Evolutionary conservation across 2,888 invertebrate species (phyloP), one percentile per base, ranked within the genome.

Genomic region (Megamerina dolium): DNA sequence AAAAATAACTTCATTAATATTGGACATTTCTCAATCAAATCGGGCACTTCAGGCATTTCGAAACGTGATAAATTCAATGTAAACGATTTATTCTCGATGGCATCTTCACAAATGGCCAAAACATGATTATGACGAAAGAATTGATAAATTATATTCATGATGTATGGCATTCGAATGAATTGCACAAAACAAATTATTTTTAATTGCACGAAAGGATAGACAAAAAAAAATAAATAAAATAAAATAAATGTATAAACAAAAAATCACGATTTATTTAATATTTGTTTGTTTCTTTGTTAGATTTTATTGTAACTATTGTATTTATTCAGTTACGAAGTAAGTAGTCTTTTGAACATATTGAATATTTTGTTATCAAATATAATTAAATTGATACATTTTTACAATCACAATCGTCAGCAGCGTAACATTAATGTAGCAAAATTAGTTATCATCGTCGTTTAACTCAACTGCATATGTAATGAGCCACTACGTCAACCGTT

Each of bases 61-160:
- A 75, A 81, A 49, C 79, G 77, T 52, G 81, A 81, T 45, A 83
- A 68, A 68, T 77, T 77, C 51, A 83, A 69, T 47, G 76, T 74
- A 43, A 76, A 75, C 31, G 78, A 75, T 64, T 77, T 79, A 58
- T 77, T 77, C 23, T 69, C 70, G 44, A 77, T 73, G 9, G 78
- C 81, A 59, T 78, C 77, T 71, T 83, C 83, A 56, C 83, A 80
- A 54, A 80, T 74, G 27, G 81, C 81, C 57, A 81, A 64, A 60
- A 81, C 78, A 59, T 82, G 79, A 63, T 82, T 80, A 68, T 78
- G 77, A 68, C 80, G 81, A 59, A 83, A 77, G 68, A 80, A 83
- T 70, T 81, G 77, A 66, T 80, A 77, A 58, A 83, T 74, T 59
- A 75, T 75, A 51, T 55, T 53, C 55, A 53, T 53, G 6, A 17